Evolutionary conservation across 2,888 invertebrate genomes (phyloP), one percentile per base, ranked within the genome.

Genomic region (Cataglyphis rosenhaueri): DNA sequence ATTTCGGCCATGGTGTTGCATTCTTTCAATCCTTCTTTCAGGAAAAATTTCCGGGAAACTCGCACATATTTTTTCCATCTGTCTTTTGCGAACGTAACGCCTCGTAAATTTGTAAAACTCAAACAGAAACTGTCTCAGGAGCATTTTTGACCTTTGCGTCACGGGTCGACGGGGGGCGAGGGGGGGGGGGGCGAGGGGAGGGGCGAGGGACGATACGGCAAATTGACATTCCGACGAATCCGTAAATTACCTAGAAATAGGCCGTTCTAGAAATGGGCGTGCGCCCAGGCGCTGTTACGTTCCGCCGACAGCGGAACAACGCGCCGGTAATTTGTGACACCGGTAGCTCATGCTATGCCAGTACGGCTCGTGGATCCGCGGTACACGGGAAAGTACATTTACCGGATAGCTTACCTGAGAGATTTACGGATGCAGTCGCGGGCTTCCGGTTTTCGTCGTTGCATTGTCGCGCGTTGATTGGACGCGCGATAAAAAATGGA

Each of bases 231-330:
- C 82, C 78, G 25, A 62, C 61, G 75, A 68, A 70, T 29, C 75
- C 84, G 70, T 85, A 85, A 88, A 88, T 89, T 86, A 88, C 78
- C 83, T 82, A 85, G 86, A 87, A 89, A 90, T 87, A 86, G 86
- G 82, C 62, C 81, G 61, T 71, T 73, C 85, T 76, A 75, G 66
- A 79, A 85, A 75, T 73, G 73, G 82, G 85, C 86, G 88, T 65
- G 74, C 73, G 70, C 76, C 78, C 79, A 64, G 75, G 48, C 83
- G 79, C 59, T 75, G 86, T 88, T 86, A 84, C 84, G 90, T 88
- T 85, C 75, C 83, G 78, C 81, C 79, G 84, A 85, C 87, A 84
- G 84, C 82, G 66, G 85, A 87, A 87, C 88, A 85, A 66, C 62
- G 79, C 66, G 65, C 85, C 83, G 85, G 88, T 88, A 88, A 88